Evolutionary conservation across 2,888 invertebrate genomes (phyloP).

Genomic region (Nomada goodeniana): DNA sequence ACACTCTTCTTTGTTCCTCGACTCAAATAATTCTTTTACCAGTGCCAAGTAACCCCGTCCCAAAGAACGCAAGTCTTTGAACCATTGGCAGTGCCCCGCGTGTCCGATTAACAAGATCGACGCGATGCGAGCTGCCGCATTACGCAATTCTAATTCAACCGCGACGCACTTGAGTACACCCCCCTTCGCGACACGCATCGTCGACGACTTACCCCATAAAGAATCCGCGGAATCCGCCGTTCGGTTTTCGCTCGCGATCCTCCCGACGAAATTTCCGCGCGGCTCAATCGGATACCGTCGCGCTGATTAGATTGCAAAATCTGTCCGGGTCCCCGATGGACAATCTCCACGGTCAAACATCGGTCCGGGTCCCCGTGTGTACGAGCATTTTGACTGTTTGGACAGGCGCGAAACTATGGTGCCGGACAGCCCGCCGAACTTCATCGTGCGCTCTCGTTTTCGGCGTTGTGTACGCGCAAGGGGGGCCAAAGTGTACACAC

Average conservation of each 20-base stretch:
- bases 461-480: slow-evolving; percentile 31
- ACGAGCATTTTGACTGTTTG: slow-evolving; percentile 57
- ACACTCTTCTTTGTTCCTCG: no score
- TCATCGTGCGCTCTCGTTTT: slow-evolving; percentile 43
- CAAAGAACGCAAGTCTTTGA: not conserved
- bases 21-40: no score
- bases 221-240: no score
- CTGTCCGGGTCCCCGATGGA: slow-evolving; percentile 26
- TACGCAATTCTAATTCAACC: no score
- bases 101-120: not conserved
- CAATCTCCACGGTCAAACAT: slow-evolving; percentile 57
- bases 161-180: no score
- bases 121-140: not conserved
- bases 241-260: no score
- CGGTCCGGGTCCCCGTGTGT: slow-evolving; percentile 19
- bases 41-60: no score
- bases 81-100: not conserved
- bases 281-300: slow-evolving; percentile 30
- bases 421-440: slow-evolving; percentile 31
- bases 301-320: slow-evolving; percentile 55
- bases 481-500: slow-evolving; percentile 31
- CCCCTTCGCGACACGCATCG: no score
- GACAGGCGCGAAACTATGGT: slow-evolving; percentile 51
- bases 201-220: no score
- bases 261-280: not conserved